A percentile compares a stretch with the other conserved stretches of the same genome.
These are phyloP conservation scores for Oeneis ivallda DNA, from an alignment of 2,888 invertebrate species.

Conservation along the genomic window DNA sequence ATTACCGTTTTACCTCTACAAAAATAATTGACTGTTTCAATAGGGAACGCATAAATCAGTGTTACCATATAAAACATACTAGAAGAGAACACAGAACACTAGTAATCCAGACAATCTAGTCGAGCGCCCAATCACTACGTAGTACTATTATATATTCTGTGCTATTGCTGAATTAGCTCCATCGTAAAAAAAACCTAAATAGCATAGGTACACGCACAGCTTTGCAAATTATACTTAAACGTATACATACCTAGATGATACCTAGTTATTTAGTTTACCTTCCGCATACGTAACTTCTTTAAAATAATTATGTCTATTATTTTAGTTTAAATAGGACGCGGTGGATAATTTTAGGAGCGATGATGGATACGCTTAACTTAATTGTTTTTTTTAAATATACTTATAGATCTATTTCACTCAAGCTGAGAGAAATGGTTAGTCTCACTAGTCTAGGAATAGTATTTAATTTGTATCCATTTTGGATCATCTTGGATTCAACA, in stretches of 20 bases:
- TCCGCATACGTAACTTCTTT: conserved; percentile 14
- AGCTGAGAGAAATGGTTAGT: background rate
- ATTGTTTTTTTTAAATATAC: conserved; percentile 17
- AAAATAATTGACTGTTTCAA: too few species aligned
- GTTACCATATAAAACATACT: too few species aligned
- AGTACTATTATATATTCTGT: too few species aligned
- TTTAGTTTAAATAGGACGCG: conserved; percentile 3
- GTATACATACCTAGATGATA: too few species aligned
- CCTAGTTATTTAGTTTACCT: background rate
- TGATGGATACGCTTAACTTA: conserved; percentile 20
- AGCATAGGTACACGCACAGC: too few species aligned
- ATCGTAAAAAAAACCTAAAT: too few species aligned
- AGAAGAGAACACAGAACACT: too few species aligned
- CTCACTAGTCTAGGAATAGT: background rate
- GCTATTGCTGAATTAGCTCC: too few species aligned
- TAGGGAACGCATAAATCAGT: too few species aligned
- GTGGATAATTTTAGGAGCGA: conserved; percentile 15
- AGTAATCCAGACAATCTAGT: too few species aligned
- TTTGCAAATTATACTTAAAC: background rate
- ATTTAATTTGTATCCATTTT: background rate
- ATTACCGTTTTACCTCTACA: too few species aligned
- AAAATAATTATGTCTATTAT: conserved; percentile 4
- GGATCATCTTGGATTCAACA: background rate
- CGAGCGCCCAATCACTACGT: too few species aligned
- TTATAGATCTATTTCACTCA: background rate